These are phyloP conservation scores for Drosophila aldrichi DNA, from an alignment of 2,888 invertebrate genomes.

Conservation along the genomic window DNA sequence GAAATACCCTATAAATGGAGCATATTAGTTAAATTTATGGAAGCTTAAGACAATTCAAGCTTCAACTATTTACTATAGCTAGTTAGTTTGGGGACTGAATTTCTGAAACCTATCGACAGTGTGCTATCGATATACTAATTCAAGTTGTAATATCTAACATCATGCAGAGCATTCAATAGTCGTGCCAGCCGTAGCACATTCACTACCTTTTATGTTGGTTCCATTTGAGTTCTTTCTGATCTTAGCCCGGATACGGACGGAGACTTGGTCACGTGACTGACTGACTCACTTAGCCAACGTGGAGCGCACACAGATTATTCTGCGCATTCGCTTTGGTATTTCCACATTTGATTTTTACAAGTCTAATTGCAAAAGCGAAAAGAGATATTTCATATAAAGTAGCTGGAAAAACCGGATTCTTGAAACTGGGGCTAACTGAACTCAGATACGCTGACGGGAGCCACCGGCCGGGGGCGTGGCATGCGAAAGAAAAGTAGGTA, in stretches of 20 bases:
- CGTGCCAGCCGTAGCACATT: not conserved
- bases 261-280: conserved; percentile 27
- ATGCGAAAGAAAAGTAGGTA: conserved; percentile 6
- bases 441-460: not conserved
- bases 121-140: not conserved
- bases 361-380: conserved; percentile 11
- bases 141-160: not conserved
- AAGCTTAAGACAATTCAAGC: not conserved
- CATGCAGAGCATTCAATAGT: not conserved
- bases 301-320: conserved; percentile 4
- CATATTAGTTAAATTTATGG: not conserved
- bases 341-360: conserved; percentile 6
- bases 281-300: not conserved
- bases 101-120: not conserved
- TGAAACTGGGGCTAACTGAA: conserved; percentile 7
- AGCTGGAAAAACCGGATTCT: conserved; percentile 17
- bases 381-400: conserved; percentile 5
- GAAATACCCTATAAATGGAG: not conserved
- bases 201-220: not conserved
- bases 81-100: not conserved
- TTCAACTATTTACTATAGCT: not conserved
- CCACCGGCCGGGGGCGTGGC: not conserved
- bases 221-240: conserved; percentile 15
- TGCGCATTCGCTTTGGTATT: not conserved
- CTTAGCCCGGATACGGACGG: conserved; percentile 17